Percentiles rank a stretch among this genome's conserved stretches.
These are phyloP conservation scores for Coturnix japonica DNA, from an alignment of 2,113 vertebrate genomes.

Conservation along the genomic window DNA sequence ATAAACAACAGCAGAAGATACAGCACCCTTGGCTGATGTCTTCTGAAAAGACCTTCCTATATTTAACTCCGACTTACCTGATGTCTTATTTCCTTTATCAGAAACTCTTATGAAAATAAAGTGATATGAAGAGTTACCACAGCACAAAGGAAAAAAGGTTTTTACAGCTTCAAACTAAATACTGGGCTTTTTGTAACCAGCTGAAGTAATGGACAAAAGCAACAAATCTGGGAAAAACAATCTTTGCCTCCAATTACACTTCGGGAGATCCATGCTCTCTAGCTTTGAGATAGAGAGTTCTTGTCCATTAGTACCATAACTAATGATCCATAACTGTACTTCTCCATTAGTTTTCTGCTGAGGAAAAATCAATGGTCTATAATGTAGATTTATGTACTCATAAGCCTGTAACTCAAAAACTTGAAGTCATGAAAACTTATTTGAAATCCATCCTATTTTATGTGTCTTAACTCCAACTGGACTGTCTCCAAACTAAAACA, in stretches of 20 bases:
- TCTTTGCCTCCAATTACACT: neutral
- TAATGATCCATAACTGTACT: neutral
- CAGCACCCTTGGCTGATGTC: neutral
- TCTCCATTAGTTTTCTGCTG: neutral
- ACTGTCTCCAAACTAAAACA: neutral
- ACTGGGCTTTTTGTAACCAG: neutral
- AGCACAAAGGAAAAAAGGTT: neutral
- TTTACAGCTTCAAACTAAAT: neutral
- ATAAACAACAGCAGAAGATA: neutral
- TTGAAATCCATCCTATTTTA: neutral
- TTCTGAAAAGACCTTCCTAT: conserved; percentile 6
- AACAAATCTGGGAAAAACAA: neutral
- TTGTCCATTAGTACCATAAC: neutral
- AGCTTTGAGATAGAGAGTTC: neutral
- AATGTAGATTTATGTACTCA: neutral
- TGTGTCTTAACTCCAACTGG: neutral
- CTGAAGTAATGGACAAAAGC: neutral
- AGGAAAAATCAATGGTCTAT: neutral
- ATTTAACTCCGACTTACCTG: conserved; percentile 52
- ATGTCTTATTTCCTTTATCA: neutral
- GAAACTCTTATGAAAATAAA: conserved; percentile 17
- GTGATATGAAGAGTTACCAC: neutral
- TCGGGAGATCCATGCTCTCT: neutral
- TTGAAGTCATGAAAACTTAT: neutral
- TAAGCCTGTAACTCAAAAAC: neutral